Conservation (phyloP, 2,113 vertebrate genomes). For the Megaptera novaeangliae region DNA sequence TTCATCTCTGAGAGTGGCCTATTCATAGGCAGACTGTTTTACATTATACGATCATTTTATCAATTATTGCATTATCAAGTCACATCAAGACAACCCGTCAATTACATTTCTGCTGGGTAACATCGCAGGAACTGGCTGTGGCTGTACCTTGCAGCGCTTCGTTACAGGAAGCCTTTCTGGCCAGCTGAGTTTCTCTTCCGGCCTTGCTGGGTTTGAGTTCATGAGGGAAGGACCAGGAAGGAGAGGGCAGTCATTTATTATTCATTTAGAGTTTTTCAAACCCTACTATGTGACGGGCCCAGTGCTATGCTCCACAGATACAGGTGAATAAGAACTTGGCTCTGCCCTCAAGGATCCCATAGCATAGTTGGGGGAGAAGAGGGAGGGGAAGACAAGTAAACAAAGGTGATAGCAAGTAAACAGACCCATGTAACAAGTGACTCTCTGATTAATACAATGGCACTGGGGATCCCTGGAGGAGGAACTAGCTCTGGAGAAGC, state of each 20-base stretch:
- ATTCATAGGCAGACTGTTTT: slow-evolving; percentile 3
- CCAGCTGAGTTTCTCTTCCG: not conserved
- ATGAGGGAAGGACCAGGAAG: not conserved
- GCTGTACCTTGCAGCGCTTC: not conserved
- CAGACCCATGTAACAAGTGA: not conserved
- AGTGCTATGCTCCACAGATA: not conserved
- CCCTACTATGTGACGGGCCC: not conserved
- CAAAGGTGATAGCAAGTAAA: not conserved
- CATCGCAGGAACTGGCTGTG: not conserved
- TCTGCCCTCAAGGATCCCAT: not conserved
- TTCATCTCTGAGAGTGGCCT: slow-evolving; percentile 6
- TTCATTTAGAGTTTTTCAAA: not conserved
- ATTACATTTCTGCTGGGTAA: not conserved
- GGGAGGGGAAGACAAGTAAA: no score
- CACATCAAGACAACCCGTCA: slow-evolving; percentile 30
- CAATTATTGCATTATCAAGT: slow-evolving; percentile 36
- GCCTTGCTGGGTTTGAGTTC: not conserved
- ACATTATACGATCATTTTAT: not conserved
- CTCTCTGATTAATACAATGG: not conserved
- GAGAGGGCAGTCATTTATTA: not conserved
- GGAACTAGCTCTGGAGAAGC: not conserved
- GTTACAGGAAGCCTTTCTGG: no score
- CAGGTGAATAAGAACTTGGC: not conserved
- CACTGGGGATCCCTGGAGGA: not conserved
- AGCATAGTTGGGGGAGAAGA: no score